phyloP scores from a whole-genome alignment of 1,140 invertebrate genomes.

The Calycopis cecrops region DNA sequence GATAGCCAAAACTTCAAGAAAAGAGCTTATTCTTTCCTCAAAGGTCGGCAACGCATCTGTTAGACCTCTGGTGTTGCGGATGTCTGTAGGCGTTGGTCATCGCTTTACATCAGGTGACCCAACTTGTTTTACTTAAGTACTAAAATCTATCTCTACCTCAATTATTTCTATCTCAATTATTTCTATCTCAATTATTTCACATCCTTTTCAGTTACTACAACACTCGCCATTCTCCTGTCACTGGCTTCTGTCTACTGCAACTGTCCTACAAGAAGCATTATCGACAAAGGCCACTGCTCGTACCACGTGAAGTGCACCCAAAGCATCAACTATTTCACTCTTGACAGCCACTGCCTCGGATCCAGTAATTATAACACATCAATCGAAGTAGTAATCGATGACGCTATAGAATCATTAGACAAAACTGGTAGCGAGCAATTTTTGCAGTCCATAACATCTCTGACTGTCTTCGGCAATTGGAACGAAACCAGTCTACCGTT shows the following conservation, averaged over 20 bases:
- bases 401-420: constrained; percentile 36
- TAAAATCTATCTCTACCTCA: no score
- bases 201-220: constrained; percentile 29
- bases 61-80: no score
- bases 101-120: no score
- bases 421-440: constrained; percentile 33
- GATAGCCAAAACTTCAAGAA: no score
- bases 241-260: constrained; percentile 27
- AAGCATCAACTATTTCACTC: constrained; percentile 29
- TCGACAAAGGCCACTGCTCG: constrained; percentile 33
- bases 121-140: no score
- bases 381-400: constrained; percentile 39
- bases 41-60: no score
- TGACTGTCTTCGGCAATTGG: constrained; percentile 40
- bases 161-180: no score
- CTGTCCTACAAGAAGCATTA: constrained; percentile 37
- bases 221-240: constrained; percentile 20
- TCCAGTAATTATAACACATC: constrained; percentile 44
- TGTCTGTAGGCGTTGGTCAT: no score
- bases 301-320: constrained; percentile 41
- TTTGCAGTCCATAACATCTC: constrained; percentile 35
- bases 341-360: constrained; percentile 37
- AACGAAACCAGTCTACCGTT: constrained; percentile 41
- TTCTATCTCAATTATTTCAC: neutral
- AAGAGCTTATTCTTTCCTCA: no score